These are phyloP conservation scores for Nestor notabilis DNA, from an alignment of 2,113 vertebrate genomes.

Conservation along the genomic window DNA sequence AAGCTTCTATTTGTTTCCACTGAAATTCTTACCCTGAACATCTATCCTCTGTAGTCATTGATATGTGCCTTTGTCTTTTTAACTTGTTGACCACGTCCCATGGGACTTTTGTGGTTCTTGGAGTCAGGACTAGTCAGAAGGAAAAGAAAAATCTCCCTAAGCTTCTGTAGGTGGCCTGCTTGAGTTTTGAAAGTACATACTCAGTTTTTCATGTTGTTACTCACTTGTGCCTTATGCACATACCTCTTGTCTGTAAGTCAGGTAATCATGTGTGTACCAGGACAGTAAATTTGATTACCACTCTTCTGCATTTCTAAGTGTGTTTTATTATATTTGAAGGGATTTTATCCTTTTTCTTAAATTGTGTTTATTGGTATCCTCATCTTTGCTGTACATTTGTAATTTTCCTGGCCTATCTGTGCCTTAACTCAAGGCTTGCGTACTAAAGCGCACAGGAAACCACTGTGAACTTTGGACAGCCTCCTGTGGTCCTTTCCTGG, in stretches of 20 bases:
- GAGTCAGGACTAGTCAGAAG: background rate
- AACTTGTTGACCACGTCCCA: background rate
- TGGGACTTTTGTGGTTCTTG: background rate
- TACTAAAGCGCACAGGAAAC: background rate
- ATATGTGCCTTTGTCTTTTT: background rate
- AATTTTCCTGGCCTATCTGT: background rate
- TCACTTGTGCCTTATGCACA: background rate
- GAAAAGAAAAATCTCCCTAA: background rate
- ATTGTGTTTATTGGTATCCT: background rate
- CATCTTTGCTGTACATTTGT: background rate
- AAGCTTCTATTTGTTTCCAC: background rate
- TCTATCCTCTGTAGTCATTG: background rate
- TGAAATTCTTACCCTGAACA: background rate
- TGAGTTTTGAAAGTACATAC: background rate
- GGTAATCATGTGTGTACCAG: background rate
- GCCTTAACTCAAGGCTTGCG: fast-evolving
- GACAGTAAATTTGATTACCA: background rate
- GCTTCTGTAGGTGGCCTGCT: background rate
- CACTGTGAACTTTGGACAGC: background rate
- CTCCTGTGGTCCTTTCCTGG: background rate
- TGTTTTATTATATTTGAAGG: background rate
- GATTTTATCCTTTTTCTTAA: background rate
- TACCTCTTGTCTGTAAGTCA: background rate
- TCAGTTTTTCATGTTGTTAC: background rate
- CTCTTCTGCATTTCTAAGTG: background rate